These are phyloP conservation scores for Mactra quadrangularis DNA, from an alignment of 1,140 invertebrate species.

Conservation along the genomic window DNA sequence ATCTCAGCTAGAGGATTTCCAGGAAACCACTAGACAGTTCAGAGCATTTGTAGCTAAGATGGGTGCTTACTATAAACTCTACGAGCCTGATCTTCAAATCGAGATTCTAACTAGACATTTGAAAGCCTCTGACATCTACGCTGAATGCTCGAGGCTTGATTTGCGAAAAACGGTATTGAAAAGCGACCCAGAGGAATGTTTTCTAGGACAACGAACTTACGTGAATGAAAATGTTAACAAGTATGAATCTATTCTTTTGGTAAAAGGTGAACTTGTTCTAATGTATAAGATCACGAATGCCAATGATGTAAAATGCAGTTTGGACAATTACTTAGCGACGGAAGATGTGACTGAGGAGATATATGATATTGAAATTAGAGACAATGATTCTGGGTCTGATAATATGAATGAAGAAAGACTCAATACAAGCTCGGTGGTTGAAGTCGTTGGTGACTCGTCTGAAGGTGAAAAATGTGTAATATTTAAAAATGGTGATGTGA, in stretches of 20 bases:
- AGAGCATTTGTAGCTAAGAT: not conserved
- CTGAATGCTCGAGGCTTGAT: not conserved
- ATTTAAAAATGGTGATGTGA: too few species aligned
- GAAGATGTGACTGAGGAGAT: too few species aligned
- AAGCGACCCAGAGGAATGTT: not conserved
- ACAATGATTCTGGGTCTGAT: too few species aligned
- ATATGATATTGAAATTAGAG: too few species aligned
- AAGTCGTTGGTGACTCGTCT: too few species aligned
- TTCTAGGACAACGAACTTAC: not conserved
- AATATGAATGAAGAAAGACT: too few species aligned
- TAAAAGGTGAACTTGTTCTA: not conserved
- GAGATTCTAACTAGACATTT: not conserved
- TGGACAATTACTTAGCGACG: too few species aligned
- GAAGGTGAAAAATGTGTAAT: too few species aligned
- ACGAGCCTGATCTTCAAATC: constrained; percentile 17
- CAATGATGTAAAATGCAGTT: too few species aligned
- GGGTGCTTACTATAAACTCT: not conserved
- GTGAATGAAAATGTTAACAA: not conserved
- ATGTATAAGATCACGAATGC: not conserved
- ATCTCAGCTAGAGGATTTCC: not conserved
- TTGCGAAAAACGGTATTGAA: not conserved
- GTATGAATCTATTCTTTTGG: not conserved
- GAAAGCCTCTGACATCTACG: not conserved
- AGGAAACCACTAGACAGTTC: not conserved
- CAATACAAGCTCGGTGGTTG: too few species aligned